Percentiles rank a stretch among this genome's conserved stretches.
Conservation (phyloP, 2,113 vertebrate genomes). For the Orycteropus afer region DNA sequence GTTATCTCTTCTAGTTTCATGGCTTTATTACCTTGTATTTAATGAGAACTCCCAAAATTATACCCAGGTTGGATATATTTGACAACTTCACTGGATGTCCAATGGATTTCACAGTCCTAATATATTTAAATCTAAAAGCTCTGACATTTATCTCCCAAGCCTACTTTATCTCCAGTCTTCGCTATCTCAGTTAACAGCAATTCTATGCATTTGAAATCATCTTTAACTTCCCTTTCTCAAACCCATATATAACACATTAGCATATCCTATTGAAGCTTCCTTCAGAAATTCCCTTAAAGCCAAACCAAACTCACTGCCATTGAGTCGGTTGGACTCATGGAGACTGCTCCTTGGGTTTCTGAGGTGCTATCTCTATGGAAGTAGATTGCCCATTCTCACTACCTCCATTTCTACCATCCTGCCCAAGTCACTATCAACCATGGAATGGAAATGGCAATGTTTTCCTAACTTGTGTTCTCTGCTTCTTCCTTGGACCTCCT, state of each 20-base stretch:
- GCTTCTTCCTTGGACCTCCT: not conserved
- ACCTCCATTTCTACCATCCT: not conserved
- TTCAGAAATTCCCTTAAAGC: not conserved
- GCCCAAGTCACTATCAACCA: not conserved
- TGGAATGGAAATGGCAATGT: no score
- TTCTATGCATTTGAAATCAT: no score
- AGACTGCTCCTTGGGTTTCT: no score
- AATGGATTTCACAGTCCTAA: not conserved
- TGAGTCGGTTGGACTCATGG: no score
- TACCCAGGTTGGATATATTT: not conserved
- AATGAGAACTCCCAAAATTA: no score
- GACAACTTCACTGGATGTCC: not conserved
- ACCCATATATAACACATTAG: fast-evolving
- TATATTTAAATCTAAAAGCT: not conserved
- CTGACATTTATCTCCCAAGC: not conserved
- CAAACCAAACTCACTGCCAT: no score
- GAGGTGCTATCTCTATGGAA: no score
- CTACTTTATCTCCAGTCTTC: no score
- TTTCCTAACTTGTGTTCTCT: not conserved
- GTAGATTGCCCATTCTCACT: no score
- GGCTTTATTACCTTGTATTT: not conserved
- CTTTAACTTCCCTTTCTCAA: not conserved
- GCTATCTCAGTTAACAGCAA: not conserved
- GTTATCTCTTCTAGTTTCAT: not conserved
- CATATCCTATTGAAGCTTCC: not conserved